Conservation (phyloP, 2,113 vertebrate species). For the Pteropus alecto region DNA sequence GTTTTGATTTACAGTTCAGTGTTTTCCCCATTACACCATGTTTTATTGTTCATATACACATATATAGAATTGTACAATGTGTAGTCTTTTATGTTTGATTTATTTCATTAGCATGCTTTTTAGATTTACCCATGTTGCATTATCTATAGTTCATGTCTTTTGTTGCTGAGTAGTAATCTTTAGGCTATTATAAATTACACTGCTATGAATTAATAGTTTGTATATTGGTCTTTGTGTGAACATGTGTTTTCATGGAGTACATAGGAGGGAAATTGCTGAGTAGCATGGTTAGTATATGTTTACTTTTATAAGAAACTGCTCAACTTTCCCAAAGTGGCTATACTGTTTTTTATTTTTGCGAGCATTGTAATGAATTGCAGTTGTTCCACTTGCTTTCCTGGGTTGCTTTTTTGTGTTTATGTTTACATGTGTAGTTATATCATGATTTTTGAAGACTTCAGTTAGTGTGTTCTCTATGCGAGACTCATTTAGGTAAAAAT, state of each 20-base stretch:
- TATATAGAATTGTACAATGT: not conserved
- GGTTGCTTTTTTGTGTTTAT: not conserved
- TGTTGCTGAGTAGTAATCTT: not conserved
- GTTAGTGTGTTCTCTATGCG: not conserved
- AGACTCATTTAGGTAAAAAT: not conserved
- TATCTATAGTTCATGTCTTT: not conserved
- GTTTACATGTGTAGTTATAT: not conserved
- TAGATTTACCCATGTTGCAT: not conserved
- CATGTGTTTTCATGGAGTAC: not conserved
- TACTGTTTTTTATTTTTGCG: not conserved
- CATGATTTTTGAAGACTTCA: not conserved
- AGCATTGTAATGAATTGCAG: not conserved
- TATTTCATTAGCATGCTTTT: not conserved
- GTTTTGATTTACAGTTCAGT: not conserved
- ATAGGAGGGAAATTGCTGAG: not conserved
- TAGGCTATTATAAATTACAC: not conserved
- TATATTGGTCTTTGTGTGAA: not conserved
- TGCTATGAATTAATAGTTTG: not conserved
- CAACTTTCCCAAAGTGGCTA: not conserved
- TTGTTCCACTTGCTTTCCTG: not conserved
- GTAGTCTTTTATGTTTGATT: not conserved
- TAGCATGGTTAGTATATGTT: not conserved
- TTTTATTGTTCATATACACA: not conserved
- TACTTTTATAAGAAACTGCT: not conserved
- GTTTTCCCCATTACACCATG: not conserved